These are phyloP conservation scores for Eulemur albifrons DNA, from an alignment of 2,797 vertebrate species.

Conservation along the genomic window DNA sequence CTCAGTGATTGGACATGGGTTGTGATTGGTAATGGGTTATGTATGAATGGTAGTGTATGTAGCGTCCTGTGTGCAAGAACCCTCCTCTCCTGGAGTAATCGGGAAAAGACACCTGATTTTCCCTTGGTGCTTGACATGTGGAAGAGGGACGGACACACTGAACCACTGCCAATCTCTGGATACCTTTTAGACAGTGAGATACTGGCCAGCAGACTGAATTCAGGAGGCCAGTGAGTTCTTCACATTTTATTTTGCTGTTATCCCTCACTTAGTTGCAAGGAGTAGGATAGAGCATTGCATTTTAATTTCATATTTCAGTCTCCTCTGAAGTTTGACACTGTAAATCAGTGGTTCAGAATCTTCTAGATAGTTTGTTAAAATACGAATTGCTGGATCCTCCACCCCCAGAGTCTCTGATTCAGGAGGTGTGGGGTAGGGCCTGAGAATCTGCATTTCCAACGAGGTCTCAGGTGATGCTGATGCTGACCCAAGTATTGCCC, in stretches of 20 bases:
- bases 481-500: background rate
- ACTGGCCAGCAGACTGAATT: background rate
- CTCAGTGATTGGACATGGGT: background rate
- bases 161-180: background rate
- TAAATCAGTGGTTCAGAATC: background rate
- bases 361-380: background rate
- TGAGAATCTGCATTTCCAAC: background rate
- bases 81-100: background rate
- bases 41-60: background rate
- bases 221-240: background rate
- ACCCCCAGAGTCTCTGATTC: background rate
- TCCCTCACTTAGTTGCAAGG: background rate
- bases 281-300: background rate
- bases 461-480: background rate
- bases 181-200: background rate
- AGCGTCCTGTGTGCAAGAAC: background rate
- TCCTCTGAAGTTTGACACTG: background rate
- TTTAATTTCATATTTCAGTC: background rate
- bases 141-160: background rate
- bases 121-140: background rate
- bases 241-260: background rate
- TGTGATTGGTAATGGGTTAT: background rate
- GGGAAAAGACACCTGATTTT: fast-evolving
- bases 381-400: background rate
- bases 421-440: background rate